Evolutionary conservation across 2,113 vertebrate genomes (phyloP), one percentile per base, ranked within the genome.

Genomic region (Hystrix cristata): DNA sequence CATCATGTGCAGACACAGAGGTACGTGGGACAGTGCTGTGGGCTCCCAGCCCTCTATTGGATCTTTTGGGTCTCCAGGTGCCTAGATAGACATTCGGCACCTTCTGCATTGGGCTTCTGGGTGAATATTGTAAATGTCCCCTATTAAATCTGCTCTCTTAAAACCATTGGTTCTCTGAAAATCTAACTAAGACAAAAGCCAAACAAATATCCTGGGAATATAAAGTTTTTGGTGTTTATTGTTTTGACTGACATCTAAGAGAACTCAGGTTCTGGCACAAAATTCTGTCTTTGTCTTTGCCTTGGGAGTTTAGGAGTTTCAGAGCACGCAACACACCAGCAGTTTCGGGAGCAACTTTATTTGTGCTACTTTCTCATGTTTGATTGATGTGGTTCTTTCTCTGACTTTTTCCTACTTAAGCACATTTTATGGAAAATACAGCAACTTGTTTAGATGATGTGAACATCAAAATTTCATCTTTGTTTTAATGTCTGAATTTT

Each of bases 401-500:
- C 18, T 79, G n/a, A 51, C 71, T 74, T 83, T 53, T 94, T 86
- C 16, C 21, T 38, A 43, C 29, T 31, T 23, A 78, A 78, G 6
- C 76, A 65, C 23, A 84, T 90, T 90, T 81, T 83, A 62, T 21
- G 9, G n/a, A 86, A 86, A 67, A 53, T 57, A 87, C 1, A 92
- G 46, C 12, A 38, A 19, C 38, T 92, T 93, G 38, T 60, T 91
- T 64, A 74, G 19, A 34, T 82, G 13, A 72, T 10, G 23, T 71
- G 6, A 65, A 87, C 59, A 67, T 4, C 31, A 67, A 87, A 87
- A 55, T 69, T 53, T 80, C 16, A 43, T 78, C 48, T 94, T 91
- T 94, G 53, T 86, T 95, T 95, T 87, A 84, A 92, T 81, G 53
- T 82, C 8, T 96, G 21, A 87, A 87, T 83, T 43, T 74, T 87